Conservation (phyloP, 1,140 invertebrate genomes). For the Oncopodura yosiiana region DNA sequence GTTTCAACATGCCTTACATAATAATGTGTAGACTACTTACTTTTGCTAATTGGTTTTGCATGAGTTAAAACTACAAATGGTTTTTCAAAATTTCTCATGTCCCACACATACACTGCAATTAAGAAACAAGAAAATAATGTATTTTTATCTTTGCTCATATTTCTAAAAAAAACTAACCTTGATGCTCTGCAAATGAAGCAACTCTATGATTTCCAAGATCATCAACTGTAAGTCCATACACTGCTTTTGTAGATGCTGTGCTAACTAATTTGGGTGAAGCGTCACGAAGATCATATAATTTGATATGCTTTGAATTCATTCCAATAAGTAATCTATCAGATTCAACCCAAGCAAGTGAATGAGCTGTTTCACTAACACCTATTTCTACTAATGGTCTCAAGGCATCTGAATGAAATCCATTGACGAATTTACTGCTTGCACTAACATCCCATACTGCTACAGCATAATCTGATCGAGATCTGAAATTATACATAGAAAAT, state of each 20-base stretch:
- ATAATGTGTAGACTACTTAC: conserved; percentile 80
- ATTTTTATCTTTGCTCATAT: too few species aligned
- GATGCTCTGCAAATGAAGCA: conserved; percentile 70
- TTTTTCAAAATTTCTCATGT: conserved; percentile 74
- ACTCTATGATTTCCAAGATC: conserved; percentile 64
- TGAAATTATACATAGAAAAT: too few species aligned
- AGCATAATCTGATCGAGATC: conserved; percentile 33
- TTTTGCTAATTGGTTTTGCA: conserved; percentile 57
- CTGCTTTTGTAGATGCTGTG: conserved; percentile 67
- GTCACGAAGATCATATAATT: conserved; percentile 83
- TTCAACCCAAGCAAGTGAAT: conserved; percentile 77
- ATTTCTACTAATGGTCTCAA: conserved; percentile 51
- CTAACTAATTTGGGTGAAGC: conserved; percentile 54
- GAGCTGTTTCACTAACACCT: conserved; percentile 67
- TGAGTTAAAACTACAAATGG: conserved; percentile 64
- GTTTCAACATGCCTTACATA: conserved; percentile 36
- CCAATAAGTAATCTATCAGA: conserved; percentile 66
- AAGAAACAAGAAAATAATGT: too few species aligned
- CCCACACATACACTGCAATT: conserved; percentile 83
- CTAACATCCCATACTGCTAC: conserved; percentile 34
- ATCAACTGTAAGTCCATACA: conserved; percentile 69
- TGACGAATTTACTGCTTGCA: conserved; percentile 18
- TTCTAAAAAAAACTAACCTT: too few species aligned
- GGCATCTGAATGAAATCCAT: conserved; percentile 33
- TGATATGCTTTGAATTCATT: conserved; percentile 78